Conservation (phyloP, 92 coral and sea anemone genomes). For the Parazoanthus darwini region DNA sequence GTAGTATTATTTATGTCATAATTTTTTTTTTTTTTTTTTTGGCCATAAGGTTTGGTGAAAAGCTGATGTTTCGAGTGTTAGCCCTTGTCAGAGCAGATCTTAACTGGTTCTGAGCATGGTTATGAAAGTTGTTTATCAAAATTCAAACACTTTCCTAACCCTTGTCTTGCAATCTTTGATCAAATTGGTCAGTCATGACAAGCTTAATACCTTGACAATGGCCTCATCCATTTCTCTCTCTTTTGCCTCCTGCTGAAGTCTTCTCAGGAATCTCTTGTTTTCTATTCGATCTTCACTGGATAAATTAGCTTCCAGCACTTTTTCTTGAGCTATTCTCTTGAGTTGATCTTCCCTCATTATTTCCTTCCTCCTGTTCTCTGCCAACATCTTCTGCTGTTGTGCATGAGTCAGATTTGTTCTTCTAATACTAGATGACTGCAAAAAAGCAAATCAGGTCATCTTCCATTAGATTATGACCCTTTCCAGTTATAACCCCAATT, state of each 20-base stretch:
- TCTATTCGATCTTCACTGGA: conserved; percentile 97
- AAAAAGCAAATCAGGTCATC: background rate
- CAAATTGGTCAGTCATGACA: background rate
- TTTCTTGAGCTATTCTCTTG: conserved; percentile 82
- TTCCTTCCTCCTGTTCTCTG: conserved; percentile 85
- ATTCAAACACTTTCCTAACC: too few species aligned
- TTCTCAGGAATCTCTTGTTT: conserved; percentile 86
- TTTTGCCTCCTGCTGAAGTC: conserved; percentile 86
- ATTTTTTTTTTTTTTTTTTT: too few species aligned
- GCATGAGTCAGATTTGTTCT: conserved; percentile 85
- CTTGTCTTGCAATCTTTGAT: too few species aligned
- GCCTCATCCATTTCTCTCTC: conserved; percentile 92
- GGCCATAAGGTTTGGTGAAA: too few species aligned
- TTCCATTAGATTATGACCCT: background rate
- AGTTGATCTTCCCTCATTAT: conserved; percentile 86
- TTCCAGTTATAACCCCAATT: too few species aligned
- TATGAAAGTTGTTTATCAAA: too few species aligned
- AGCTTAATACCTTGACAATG: conserved; percentile 68
- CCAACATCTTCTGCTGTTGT: conserved; percentile 86
- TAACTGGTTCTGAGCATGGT: too few species aligned
- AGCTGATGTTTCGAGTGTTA: too few species aligned
- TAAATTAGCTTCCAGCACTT: conserved; percentile 83
- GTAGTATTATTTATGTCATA: too few species aligned
- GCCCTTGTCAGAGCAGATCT: too few species aligned
- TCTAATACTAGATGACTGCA: conserved; percentile 71